Evolutionary conservation across 2,888 invertebrate species (phyloP).

Genomic region (Drosophila heteroneura): DNA sequence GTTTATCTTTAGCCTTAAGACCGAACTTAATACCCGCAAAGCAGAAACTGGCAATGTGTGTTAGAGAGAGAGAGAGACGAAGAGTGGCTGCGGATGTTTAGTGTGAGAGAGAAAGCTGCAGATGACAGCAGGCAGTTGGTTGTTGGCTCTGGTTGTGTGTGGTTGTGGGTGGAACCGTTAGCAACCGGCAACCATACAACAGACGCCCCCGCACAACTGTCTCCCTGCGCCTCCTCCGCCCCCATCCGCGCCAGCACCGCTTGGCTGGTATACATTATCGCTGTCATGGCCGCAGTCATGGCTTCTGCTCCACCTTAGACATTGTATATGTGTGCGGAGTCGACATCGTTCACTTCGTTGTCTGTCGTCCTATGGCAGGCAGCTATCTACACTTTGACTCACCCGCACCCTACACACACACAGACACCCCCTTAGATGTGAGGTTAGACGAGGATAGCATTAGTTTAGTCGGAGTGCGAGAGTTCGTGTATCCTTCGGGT

Average conservation of each 20-base stretch:
- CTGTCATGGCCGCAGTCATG: conserved; percentile 83
- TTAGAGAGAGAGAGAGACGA: conserved; percentile 10
- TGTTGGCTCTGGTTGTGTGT: conserved; percentile 32
- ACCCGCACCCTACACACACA: conserved; percentile 56
- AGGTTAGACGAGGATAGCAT: conserved; percentile 70
- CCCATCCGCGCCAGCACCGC: conserved; percentile 8
- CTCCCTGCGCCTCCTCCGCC: neutral
- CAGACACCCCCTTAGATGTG: conserved; percentile 5
- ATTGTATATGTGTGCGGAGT: conserved; percentile 64
- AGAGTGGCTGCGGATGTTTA: neutral
- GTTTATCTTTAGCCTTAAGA: conserved; percentile 73
- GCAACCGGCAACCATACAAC: conserved; percentile 60
- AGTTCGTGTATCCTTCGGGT: conserved; percentile 67
- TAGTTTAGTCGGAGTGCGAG: conserved; percentile 68
- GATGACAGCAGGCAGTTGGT: conserved; percentile 49
- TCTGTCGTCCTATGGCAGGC: conserved; percentile 80
- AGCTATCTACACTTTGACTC: conserved; percentile 76
- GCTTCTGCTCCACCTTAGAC: conserved; percentile 84
- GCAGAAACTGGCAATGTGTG: conserved; percentile 22
- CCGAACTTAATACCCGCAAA: conserved; percentile 78
- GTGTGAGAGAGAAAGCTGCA: conserved; percentile 37
- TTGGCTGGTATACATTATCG: conserved; percentile 73
- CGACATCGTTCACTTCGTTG: conserved; percentile 73
- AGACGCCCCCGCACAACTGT: conserved; percentile 8
- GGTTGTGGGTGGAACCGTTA: conserved; percentile 38